phyloP scores from a whole-genome alignment of 37 sponge, comb jelly and placozoan species.

The Halisarca cf. caerulea region DNA sequence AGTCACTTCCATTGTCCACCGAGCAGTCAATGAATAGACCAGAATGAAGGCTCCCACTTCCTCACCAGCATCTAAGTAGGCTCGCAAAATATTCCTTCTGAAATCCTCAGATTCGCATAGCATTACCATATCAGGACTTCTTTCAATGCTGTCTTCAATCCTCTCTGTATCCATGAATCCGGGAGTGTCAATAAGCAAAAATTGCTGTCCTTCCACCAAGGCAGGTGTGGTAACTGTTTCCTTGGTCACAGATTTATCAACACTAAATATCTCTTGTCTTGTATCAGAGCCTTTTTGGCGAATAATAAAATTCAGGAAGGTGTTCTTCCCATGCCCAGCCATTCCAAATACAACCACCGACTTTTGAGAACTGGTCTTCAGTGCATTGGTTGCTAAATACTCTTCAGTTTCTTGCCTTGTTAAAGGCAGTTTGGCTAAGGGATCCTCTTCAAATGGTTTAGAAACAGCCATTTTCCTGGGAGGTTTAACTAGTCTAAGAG shows the following conservation, averaged over 20 bases:
- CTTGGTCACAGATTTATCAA: not conserved
- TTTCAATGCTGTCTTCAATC: not conserved
- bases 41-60: not conserved
- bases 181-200: not conserved
- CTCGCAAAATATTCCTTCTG: not conserved
- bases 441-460: too few relatives aligned
- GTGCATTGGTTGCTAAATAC: too few relatives aligned
- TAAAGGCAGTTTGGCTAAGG: too few relatives aligned
- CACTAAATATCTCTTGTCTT: not conserved
- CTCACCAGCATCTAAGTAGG: not conserved
- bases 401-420: too few relatives aligned
- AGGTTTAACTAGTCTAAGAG: too few relatives aligned
- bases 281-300: too few relatives aligned
- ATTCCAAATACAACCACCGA: not conserved
- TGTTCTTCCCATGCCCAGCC: not conserved
- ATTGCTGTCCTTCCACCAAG: too few relatives aligned
- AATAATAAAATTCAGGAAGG: not conserved
- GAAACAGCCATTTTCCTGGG: too few relatives aligned
- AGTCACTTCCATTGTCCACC: not conserved
- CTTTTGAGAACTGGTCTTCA: too few relatives aligned
- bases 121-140: not conserved
- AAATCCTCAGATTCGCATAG: not conserved
- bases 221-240: not conserved
- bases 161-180: not conserved
- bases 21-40: not conserved